Evolutionary conservation across 2,888 invertebrate species (phyloP).

Genomic region (Tipula helvola): DNA sequence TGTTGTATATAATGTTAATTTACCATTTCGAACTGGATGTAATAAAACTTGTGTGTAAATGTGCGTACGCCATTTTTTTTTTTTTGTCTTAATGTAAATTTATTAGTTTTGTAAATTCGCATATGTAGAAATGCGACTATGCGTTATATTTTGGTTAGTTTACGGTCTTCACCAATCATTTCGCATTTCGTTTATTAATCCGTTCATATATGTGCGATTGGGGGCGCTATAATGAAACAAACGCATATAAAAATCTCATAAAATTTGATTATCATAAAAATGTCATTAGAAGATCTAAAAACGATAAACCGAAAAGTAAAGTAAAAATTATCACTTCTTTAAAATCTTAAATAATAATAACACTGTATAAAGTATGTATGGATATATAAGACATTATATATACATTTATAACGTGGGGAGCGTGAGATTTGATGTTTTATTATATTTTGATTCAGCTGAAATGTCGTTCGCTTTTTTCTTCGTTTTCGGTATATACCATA

Average conservation of each 20-base stretch:
- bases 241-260: background rate
- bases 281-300: slow-evolving; percentile 15
- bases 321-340: background rate
- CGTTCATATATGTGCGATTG: background rate
- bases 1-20: background rate
- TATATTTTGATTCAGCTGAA: background rate
- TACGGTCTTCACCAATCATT: background rate
- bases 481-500: background rate
- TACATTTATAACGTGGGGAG: background rate
- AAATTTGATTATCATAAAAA: slow-evolving; percentile 15
- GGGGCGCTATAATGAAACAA: background rate
- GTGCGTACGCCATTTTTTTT: background rate
- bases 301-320: slow-evolving; percentile 10
- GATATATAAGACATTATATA: background rate
- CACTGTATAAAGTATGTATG: background rate
- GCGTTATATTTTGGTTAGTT: too few relatives aligned
- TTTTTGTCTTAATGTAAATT: background rate
- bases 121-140: too few relatives aligned
- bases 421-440: background rate
- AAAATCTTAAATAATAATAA: background rate
- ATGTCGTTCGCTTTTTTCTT: background rate
- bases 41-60: background rate
- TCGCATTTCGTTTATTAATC: background rate
- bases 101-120: background rate
- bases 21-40: background rate